Conservation (phyloP, 2,797 vertebrate genomes). For the Acestrorhynchus altus region DNA sequence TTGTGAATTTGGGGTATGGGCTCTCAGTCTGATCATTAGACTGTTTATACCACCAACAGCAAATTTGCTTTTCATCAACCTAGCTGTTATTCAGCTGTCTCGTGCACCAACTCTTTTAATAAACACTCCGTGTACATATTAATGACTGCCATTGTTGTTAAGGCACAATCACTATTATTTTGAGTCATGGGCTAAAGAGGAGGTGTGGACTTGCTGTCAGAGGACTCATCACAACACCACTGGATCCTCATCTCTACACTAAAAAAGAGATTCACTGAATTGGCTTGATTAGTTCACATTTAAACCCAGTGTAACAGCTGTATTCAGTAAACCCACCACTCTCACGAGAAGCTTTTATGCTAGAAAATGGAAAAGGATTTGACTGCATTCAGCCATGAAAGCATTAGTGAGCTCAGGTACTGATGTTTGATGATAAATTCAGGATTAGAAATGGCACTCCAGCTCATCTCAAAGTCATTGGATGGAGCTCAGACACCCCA, state of each 20-base stretch:
- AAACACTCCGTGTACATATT: constrained; percentile 31
- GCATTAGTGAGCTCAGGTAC: neutral
- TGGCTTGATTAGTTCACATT: no score
- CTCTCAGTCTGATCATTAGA: constrained; percentile 15
- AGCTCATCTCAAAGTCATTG: no score
- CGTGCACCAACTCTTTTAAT: constrained; percentile 21
- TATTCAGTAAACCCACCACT: neutral
- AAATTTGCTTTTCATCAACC: constrained; percentile 12
- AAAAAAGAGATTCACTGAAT: neutral
- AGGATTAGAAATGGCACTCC: no score
- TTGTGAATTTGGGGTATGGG: constrained; percentile 3
- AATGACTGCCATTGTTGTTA: constrained; percentile 12
- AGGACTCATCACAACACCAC: neutral
- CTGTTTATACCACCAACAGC: constrained; percentile 4
- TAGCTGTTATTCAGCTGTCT: constrained; percentile 10
- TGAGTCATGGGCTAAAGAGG: constrained; percentile 22
- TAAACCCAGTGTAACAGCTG: no score
- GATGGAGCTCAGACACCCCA: no score
- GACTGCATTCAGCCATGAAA: neutral
- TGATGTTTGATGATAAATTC: neutral
- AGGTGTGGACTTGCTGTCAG: constrained; percentile 33
- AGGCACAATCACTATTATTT: constrained; percentile 35
- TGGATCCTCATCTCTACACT: neutral
- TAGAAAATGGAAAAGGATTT: neutral
- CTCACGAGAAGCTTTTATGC: neutral